These are phyloP conservation scores for Myiozetetes cayanensis DNA, from an alignment of 2,113 vertebrate genomes.

Conservation along the genomic window DNA sequence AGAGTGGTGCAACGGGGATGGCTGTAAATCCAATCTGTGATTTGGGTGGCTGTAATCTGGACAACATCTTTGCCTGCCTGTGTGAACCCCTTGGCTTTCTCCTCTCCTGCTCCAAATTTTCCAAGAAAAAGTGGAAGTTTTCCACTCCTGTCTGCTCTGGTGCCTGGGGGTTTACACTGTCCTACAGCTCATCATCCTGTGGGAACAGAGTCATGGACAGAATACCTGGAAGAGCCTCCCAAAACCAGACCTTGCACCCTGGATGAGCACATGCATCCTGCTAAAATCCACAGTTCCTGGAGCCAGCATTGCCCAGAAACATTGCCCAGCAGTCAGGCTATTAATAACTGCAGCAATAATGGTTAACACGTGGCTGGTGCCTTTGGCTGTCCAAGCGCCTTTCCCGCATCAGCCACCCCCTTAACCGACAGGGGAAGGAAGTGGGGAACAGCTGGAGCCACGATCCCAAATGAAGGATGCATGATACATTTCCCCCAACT, in stretches of 20 bases:
- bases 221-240: too few relatives aligned
- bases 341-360: neutral
- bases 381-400: neutral
- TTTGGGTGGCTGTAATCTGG: neutral
- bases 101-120: neutral
- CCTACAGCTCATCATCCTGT: neutral
- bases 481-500: neutral
- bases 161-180: neutral
- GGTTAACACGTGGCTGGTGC: rapidly evolving
- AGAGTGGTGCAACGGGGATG: neutral
- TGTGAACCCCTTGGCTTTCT: neutral
- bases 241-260: neutral
- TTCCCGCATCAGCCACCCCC: neutral
- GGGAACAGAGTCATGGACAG: rapidly evolving
- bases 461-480: neutral
- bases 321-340: neutral
- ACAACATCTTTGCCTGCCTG: too few relatives aligned
- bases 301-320: neutral
- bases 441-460: neutral
- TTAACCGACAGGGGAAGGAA: neutral
- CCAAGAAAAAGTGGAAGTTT: neutral
- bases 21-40: neutral
- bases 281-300: rapidly evolving
- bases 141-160: neutral
- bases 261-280: rapidly evolving